These are phyloP conservation scores for Pseudobourletiella spinata DNA, from an alignment of 1,140 invertebrate species.

Conservation along the genomic window DNA sequence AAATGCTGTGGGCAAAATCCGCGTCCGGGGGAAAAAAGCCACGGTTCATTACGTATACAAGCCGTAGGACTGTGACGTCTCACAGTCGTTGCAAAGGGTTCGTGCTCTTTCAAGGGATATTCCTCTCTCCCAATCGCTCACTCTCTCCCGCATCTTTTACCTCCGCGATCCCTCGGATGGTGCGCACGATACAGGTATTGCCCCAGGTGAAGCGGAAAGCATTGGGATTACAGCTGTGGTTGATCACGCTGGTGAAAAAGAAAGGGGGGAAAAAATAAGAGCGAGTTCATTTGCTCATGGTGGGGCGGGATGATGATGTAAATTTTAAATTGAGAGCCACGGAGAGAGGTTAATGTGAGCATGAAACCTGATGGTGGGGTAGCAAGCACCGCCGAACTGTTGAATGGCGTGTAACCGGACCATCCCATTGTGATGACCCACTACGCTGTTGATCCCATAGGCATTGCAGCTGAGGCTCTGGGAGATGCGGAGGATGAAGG, in stretches of 20 bases:
- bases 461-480: slow-evolving; percentile 55
- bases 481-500: slow-evolving; percentile 47
- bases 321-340: not conserved
- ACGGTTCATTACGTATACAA: too few species aligned
- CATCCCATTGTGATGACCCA: slow-evolving; percentile 18
- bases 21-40: too few species aligned
- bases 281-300: not conserved
- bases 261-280: not conserved
- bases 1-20: too few species aligned
- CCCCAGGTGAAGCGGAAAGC: slow-evolving; percentile 22
- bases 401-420: not conserved
- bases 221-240: slow-evolving; percentile 43
- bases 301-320: too few species aligned
- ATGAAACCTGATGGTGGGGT: slow-evolving; percentile 3
- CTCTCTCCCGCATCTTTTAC: too few species aligned
- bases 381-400: not conserved
- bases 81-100: too few species aligned
- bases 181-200: slow-evolving; percentile 45
- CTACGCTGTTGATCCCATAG: slow-evolving; percentile 52
- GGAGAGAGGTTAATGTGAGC: not conserved
- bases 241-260: slow-evolving; percentile 38
- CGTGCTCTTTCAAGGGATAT: too few species aligned
- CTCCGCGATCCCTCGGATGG: slow-evolving; percentile 45
- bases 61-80: too few species aligned
- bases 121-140: too few species aligned